Evolutionary conservation across 2,113 vertebrate genomes (phyloP).

Genomic region (Oryzias javanicus): DNA sequence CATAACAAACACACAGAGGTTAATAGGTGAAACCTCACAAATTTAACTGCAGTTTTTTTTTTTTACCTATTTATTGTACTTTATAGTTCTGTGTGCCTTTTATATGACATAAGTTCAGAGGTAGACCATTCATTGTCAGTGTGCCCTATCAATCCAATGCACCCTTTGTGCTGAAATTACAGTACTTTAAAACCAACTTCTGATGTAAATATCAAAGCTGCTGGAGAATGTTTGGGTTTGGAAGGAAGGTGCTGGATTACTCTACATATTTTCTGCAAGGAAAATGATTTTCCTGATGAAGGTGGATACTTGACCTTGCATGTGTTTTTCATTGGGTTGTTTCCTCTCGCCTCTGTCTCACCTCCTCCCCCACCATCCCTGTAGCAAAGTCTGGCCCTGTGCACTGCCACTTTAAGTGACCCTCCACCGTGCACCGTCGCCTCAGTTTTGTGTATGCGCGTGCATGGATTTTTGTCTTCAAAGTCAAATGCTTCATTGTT

Average conservation of each 20-base stretch:
- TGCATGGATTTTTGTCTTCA: constrained; percentile 26
- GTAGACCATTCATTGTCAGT: too few species aligned
- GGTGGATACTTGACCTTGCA: constrained; percentile 61
- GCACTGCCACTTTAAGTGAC: constrained; percentile 49
- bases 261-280: constrained; percentile 4
- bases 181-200: constrained; percentile 38
- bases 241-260: constrained; percentile 7
- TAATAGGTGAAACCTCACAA: too few species aligned
- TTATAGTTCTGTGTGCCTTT: too few species aligned
- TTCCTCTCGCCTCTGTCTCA: constrained; percentile 43
- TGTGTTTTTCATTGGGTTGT: constrained; percentile 65
- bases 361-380: constrained; percentile 34
- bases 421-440: constrained; percentile 27
- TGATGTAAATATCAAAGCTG: constrained; percentile 37
- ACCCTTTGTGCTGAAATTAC: constrained; percentile 29
- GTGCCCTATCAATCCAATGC: neutral
- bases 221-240: constrained; percentile 10
- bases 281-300: constrained; percentile 45
- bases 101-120: too few species aligned
- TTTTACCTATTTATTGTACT: too few species aligned
- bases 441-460: constrained; percentile 12
- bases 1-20: too few species aligned
- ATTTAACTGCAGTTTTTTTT: too few species aligned
- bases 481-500: constrained; percentile 63
- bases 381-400: constrained; percentile 44